Evolutionary conservation across 1,140 invertebrate genomes (phyloP).

Genomic region (Macrotrachela quadricornifera): DNA sequence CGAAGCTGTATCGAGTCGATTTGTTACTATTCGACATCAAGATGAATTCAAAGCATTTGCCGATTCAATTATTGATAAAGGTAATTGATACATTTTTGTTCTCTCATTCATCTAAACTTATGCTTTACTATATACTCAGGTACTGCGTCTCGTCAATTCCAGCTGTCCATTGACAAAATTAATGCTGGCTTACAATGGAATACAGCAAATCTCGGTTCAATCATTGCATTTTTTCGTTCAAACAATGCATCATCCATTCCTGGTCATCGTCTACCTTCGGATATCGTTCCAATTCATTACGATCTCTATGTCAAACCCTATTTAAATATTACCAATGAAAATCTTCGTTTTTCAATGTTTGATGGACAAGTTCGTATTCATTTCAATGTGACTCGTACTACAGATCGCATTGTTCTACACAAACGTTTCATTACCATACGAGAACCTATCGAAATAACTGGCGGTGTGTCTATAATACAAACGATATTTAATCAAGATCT

Average conservation of each 20-base stretch:
- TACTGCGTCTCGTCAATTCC: too few species aligned
- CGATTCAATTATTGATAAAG: too few species aligned
- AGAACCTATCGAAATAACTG: slow-evolving; percentile 9
- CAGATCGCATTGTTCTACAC: slow-evolving; percentile 46
- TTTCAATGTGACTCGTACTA: slow-evolving; percentile 35
- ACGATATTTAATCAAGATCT: too few species aligned
- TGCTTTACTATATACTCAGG: too few species aligned
- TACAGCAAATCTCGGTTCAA: not conserved
- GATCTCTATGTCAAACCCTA: slow-evolving; percentile 32
- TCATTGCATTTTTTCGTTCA: not conserved
- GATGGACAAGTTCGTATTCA: slow-evolving; percentile 48
- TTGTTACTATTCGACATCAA: too few species aligned
- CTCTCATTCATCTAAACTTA: too few species aligned
- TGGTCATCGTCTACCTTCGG: slow-evolving; percentile 38
- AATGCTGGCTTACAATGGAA: not conserved
- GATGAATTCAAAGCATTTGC: too few species aligned
- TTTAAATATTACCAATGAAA: not conserved
- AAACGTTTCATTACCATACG: slow-evolving; percentile 4
- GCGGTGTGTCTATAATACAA: not conserved
- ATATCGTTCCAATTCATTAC: slow-evolving; percentile 48
- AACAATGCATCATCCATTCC: not conserved
- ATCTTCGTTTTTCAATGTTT: slow-evolving; percentile 33
- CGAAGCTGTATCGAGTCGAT: too few species aligned
- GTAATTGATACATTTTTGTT: too few species aligned
- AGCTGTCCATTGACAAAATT: not conserved